Evolutionary conservation across 2,888 invertebrate genomes (phyloP).

Genomic region (Macaria notata): DNA sequence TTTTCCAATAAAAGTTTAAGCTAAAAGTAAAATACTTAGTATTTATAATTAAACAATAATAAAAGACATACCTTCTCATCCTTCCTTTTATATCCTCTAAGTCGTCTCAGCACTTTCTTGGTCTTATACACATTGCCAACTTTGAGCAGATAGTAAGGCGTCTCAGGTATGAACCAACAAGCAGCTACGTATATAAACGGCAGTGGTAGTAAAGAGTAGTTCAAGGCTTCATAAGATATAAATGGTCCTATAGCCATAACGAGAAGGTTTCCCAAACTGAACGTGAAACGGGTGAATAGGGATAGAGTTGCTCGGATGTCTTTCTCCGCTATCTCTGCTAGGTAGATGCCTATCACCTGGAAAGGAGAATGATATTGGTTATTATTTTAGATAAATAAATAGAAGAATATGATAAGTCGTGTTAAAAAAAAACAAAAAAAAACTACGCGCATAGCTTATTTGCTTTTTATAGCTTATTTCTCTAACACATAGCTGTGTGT

Average conservation of each 20-base stretch:
- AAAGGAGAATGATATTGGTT: slow-evolving; percentile 22
- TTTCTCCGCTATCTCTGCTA: slow-evolving; percentile 73
- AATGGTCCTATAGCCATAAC: slow-evolving; percentile 67
- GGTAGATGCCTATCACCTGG: slow-evolving; percentile 71
- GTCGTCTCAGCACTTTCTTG: slow-evolving; percentile 54
- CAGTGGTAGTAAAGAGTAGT: slow-evolving; percentile 66
- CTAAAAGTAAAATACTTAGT: too few species aligned
- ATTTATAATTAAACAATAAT: too few species aligned
- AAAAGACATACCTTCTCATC: slow-evolving; percentile 32
- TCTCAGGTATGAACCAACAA: slow-evolving; percentile 83
- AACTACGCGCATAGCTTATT: too few species aligned
- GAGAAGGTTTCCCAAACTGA: slow-evolving; percentile 65
- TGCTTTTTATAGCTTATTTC: too few species aligned
- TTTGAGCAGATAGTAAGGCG: slow-evolving; percentile 82
- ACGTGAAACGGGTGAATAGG: slow-evolving; percentile 57
- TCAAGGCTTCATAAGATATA: slow-evolving; percentile 57
- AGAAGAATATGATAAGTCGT: too few species aligned
- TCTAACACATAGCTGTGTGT: too few species aligned
- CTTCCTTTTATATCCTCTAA: slow-evolving; percentile 58
- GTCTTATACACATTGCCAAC: slow-evolving; percentile 68
- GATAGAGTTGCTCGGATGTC: slow-evolving; percentile 65
- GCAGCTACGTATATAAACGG: slow-evolving; percentile 68
- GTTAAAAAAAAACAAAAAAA: too few species aligned
- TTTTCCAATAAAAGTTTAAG: too few species aligned
- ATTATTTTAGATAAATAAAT: too few species aligned